Evolutionary conservation across 2,888 invertebrate genomes (phyloP).

Genomic region (Molanna angustata): DNA sequence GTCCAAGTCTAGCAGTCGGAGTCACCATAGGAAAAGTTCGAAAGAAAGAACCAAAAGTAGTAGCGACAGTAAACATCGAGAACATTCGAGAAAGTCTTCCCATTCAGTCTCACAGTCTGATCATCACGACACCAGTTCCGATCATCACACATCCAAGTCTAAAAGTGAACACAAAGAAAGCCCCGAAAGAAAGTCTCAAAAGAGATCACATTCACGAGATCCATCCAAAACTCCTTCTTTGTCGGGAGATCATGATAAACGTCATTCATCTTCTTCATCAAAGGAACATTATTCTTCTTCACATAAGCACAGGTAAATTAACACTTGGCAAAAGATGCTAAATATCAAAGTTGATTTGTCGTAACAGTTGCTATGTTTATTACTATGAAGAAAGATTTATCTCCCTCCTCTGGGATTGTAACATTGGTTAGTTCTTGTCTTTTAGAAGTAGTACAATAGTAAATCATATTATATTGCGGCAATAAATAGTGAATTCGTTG

Average conservation of each 20-base stretch:
- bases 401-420: too few relatives aligned
- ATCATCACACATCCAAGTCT: constrained; percentile 18
- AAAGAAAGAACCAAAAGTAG: constrained; percentile 24
- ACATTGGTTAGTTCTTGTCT: too few relatives aligned
- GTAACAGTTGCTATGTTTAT: too few relatives aligned
- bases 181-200: constrained; percentile 12
- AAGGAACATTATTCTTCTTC: constrained; percentile 6
- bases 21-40: constrained; percentile 33
- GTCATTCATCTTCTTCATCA: constrained; percentile 14
- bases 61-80: constrained; percentile 22
- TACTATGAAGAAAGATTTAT: too few relatives aligned
- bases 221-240: constrained; percentile 13
- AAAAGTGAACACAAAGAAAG: constrained; percentile 15
- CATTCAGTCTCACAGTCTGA: constrained; percentile 17
- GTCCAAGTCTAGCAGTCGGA: constrained; percentile 35
- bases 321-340: not conserved
- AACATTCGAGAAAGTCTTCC: constrained; percentile 24
- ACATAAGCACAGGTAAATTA: not conserved
- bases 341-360: not conserved
- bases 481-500: too few relatives aligned
- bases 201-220: constrained; percentile 18
- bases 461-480: too few relatives aligned
- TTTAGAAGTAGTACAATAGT: too few relatives aligned
- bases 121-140: too few relatives aligned
- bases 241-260: constrained; percentile 18